Base-by-base conservation (phyloP, 1,140 invertebrate species). In the Ceratosolen solmsi region DNA sequence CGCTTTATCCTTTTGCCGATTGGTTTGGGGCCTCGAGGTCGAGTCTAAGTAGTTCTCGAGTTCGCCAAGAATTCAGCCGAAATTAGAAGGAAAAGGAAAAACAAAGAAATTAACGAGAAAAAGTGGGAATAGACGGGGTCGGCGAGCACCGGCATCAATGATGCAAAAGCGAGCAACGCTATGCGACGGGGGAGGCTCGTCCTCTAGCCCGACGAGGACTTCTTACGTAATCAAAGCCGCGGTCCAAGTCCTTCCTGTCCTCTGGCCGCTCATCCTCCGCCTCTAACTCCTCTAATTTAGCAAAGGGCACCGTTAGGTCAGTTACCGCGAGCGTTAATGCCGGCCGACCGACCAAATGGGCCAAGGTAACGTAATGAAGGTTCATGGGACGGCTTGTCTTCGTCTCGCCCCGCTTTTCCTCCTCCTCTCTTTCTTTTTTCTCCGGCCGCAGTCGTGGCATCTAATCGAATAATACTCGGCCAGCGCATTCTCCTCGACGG, bases 361-460 rank as follows among this genome's bases (percentile, higher is more conserved):
- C 83, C 82, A 85, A 88, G 87, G 86, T 88, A 91, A 91, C 87
- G 89, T 90, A 91, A 91, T 90, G 87, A 90, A 91, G 87, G 89
- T 90, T 89, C 89, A 89, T 89, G 87, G 85, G 71, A 8, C 4
- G 25, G 30, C 22, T 83, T n/a, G n/a, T n/a, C n/a, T n/a, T n/a
- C n/a, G n/a, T n/a, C n/a, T 87, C 82, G 84, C 79, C 83, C 22
- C 63, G 76, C 38, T 54, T 78, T 70, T 65, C 41, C 41, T 9
- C 9, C 54, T 5, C 54, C 36, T 41, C 41, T 25, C 46, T 2
- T 30, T 36, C 27, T 33, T 27, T 38, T 7, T 51, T 46, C 22
- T 2, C 84, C 79, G 86, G 85, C 51, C 71, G 49, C 17, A 2
- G 11, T 11, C 8, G 87, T 87, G 88, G 87, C 87, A 81, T 89